Evolutionary conservation across 1,140 invertebrate genomes (phyloP), one percentile per base, ranked within the genome.

Genomic region (Chlorops oryzae): DNA sequence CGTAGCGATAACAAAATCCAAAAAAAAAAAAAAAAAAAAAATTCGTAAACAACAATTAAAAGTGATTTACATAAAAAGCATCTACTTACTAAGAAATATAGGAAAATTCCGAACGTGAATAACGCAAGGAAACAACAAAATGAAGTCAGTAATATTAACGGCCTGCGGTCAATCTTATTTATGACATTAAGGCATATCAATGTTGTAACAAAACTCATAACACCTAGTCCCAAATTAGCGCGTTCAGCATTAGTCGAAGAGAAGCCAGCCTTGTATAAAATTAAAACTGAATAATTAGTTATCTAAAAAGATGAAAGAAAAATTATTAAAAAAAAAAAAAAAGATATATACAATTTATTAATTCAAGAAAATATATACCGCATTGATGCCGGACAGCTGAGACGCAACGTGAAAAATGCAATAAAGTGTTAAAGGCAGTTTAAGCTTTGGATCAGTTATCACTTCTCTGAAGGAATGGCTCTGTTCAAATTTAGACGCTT

Each of bases 351-450:
- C n/a, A n/a, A n/a, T n/a, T n/a, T n/a, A n/a, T n/a, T n/a, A n/a
- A n/a, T n/a, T n/a, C n/a, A n/a, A n/a, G n/a, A n/a, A n/a, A n/a
- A n/a, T 59, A 74, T 78, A 78, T 68, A 88, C 88, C 48, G 88
- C 87, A 73, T 92, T 93, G 28, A 93, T 90, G 27, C 90, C 90
- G 50, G 84, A 85, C 41, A 90, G 77, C 72, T 93, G 90, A 71
- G 93, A 89, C 0, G 88, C 87, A 21, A 81, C 78, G 71, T 92
- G 86, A 65, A 88, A 75, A 20, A 79, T 66, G 61, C 83, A 83
- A 0, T 86, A 81, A 24, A 92, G 74, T 13, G 89, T 61, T 5
- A 92, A 57, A 7, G 87, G 84, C 17, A 88, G 65, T 1, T 56
- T 54, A n/a, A 68, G 46, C 5, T 44, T 50, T 0, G 52, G 46